phyloP scores from a whole-genome alignment of 2,113 vertebrate species.

The Pterocles gutturalis region DNA sequence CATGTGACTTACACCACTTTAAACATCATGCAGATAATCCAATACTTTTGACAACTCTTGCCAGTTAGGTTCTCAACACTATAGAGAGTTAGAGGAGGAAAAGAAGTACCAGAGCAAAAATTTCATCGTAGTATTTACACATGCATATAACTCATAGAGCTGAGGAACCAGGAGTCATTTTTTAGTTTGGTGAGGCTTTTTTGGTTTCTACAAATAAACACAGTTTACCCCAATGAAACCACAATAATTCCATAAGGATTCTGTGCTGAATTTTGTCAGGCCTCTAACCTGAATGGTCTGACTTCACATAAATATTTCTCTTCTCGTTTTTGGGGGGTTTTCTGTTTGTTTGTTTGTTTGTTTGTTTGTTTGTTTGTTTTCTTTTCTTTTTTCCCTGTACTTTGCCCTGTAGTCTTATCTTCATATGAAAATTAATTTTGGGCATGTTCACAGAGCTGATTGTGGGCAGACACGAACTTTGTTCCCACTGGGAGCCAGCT shows the following conservation, averaged over 20 bases:
- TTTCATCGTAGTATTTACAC: background rate
- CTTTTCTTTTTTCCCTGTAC: background rate
- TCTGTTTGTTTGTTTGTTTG: background rate
- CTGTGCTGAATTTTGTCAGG: background rate
- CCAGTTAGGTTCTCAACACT: background rate
- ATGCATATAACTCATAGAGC: background rate
- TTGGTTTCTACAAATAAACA: background rate
- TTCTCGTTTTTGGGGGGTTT: background rate
- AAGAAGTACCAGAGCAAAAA: background rate
- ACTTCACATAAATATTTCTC: background rate
- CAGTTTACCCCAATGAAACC: background rate
- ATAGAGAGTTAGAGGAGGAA: background rate
- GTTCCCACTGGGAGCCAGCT: background rate
- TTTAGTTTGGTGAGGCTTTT: background rate
- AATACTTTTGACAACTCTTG: background rate
- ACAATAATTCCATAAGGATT: background rate
- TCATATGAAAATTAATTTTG: conserved; percentile 35
- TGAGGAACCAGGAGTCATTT: background rate
- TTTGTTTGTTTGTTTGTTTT: background rate
- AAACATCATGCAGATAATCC: background rate
- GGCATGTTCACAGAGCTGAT: background rate
- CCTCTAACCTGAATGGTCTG: background rate
- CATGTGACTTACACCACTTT: background rate
- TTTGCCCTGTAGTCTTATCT: background rate
- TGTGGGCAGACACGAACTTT: background rate